Base-by-base conservation (phyloP, 30 jellyfish, hydroid and myxozoan genomes). In the Rhopilema esculentum region DNA sequence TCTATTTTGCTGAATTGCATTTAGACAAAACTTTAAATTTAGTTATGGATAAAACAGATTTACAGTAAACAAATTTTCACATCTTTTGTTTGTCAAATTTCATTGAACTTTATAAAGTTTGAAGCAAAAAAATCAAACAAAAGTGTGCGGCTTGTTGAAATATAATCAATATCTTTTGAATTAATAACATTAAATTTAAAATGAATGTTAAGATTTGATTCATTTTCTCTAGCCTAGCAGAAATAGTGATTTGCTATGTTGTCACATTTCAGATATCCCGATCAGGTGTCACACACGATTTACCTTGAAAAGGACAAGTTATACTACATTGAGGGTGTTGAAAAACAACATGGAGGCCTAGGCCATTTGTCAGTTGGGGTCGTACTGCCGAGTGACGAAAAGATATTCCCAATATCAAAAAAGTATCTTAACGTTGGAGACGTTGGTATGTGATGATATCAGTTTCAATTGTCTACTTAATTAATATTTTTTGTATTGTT, bases 351-450 rank as follows among this genome's bases (percentile, higher is more conserved):
- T 20, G 84, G 79, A 1, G 91, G 97, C 0, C 78, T 88, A 0
- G 93, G 96, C 17, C 89, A 86, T 64, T 66, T 92, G 23, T 92
- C 98, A 1, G 94, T 92, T 32, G 98, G 98, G 19, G 97, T 87
- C 19, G 89, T 86, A 12, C 89, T 92, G 68, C 98, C 98, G 9
- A 95, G 85, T 57, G 98, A 92, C 85, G 76, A 49, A 20, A 78
- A 81, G 49, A 73, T 92, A 9, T 87, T 92, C 57, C 98, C 98
- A 8, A 87, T 92, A 1, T 28, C 94, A 22, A 76, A 80, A 51
- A 50, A 64, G 61, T 92, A 79, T 32, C 79, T 92, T 19, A 57
- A 77, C 57, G 81, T 70, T 18, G 32, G 25, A 7, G 81, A 25
- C 52, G 8, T 24, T 2, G 24, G 24, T 70, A 31, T 28, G 32